Percentiles rank a stretch among this genome's conserved stretches.
Evolutionary conservation across 2,888 invertebrate genomes (phyloP).

Genomic region (Opisthograptis luteolata): DNA sequence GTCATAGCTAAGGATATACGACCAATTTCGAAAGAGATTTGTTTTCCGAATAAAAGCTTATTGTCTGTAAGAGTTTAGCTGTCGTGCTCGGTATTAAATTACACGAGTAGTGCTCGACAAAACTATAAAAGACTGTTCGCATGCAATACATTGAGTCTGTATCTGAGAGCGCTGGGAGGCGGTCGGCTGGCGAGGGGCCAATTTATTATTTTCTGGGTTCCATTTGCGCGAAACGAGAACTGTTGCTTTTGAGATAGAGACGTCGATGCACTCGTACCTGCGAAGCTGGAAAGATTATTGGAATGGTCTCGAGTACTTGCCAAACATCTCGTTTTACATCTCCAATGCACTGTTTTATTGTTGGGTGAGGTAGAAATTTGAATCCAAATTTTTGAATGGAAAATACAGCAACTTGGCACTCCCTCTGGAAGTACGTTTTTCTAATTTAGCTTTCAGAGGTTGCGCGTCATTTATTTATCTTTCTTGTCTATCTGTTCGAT

Average conservation of each 20-base stretch:
- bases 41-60: slow-evolving; percentile 57
- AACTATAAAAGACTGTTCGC: slow-evolving; percentile 63
- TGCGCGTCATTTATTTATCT: too few species aligned
- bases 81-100: slow-evolving; percentile 60
- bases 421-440: too few species aligned
- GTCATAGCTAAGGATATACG: slow-evolving; percentile 48
- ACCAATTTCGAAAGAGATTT: slow-evolving; percentile 54
- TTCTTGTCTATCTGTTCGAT: too few species aligned
- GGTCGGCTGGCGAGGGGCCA: slow-evolving; percentile 63
- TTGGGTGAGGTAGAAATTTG: too few species aligned
- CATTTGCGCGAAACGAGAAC: slow-evolving; percentile 41
- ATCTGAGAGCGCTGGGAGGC: slow-evolving; percentile 46
- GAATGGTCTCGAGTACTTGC: neutral
- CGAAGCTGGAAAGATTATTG: slow-evolving; percentile 7
- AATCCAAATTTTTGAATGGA: too few species aligned
- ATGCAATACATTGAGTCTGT: slow-evolving; percentile 61
- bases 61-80: slow-evolving; percentile 49
- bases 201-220: slow-evolving; percentile 59
- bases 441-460: too few species aligned
- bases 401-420: too few species aligned
- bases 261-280: slow-evolving; percentile 39
- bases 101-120: slow-evolving; percentile 54
- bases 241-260: slow-evolving; percentile 45
- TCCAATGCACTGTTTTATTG: too few species aligned
- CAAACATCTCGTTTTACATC: neutral